Base-by-base conservation (phyloP, 37 sponge, comb jelly and placozoan species). In the Bolinopsis microptera region DNA sequence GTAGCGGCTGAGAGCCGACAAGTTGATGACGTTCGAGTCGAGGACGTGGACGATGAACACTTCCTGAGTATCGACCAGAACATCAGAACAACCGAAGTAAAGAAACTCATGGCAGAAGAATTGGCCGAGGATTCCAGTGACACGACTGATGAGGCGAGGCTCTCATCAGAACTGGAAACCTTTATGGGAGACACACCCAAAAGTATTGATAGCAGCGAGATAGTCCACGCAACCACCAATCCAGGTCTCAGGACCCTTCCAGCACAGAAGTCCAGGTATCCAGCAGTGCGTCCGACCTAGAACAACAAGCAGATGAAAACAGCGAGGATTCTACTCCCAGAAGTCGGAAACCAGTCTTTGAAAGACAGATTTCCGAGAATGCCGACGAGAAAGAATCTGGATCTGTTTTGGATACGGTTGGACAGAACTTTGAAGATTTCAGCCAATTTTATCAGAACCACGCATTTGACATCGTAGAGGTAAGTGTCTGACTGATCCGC, bases 391-490 rank as follows among this genome's bases (percentile, higher is more conserved):
- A 48, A 5, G 61, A 48, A 13, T 13, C 13, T 5, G 61, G 13
- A 5, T 34, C 80, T 9, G 32, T 77, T 1, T 16, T 77, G 21
- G 80, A 77, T 35, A 77, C 27, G 36, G 32, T 77, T 1, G 32
- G 80, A 27, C 35, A 35, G 36, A 32, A 32, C 35, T 77, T 77
- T 32, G 80, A 77, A 22, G 33, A 77, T 27, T 77, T 77, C 32
- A 32, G 27, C 5, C 35, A 77, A 13, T 77, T 32, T 32, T 36
- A 77, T 32, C 80, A 77, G 80, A 32, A 77, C 35, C 80, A 77
- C 36, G 32, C 36, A 27, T 77, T 77, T 32, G 80, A 77, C 18
- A 32, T 77, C 80, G 32, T 77, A 9, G 80, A 77, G 80, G 80
- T 77, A 32, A 77, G 80, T 70, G n/a, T n/a, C n/a, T n/a, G n/a